Evolutionary conservation across 2,888 invertebrate species (phyloP).

Genomic region (Drosophila testacea): DNA sequence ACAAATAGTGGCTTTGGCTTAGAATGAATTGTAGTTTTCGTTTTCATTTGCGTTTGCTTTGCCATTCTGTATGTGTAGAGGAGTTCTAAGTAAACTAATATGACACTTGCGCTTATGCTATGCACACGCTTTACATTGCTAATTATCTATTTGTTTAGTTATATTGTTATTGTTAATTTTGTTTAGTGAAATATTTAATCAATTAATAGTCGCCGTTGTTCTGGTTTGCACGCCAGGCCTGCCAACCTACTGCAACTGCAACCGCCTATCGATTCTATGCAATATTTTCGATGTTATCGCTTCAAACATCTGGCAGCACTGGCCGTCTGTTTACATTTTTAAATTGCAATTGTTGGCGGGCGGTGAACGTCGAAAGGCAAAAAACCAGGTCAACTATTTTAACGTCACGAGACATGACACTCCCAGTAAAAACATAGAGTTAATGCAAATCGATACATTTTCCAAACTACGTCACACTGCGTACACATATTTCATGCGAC

Average conservation of each 20-base stretch:
- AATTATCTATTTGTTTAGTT: slow-evolving; percentile 5
- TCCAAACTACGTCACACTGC: not conserved
- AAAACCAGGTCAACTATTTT: not conserved
- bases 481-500: not conserved
- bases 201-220: slow-evolving; percentile 63
- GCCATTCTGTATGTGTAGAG: slow-evolving; percentile 14
- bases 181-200: slow-evolving; percentile 52
- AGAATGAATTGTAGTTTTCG: slow-evolving; percentile 67
- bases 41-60: slow-evolving; percentile 38
- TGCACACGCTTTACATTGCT: not conserved
- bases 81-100: slow-evolving; percentile 11
- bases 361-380: too few species aligned
- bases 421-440: not conserved
- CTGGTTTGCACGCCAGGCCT: slow-evolving; percentile 37
- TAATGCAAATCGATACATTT: slow-evolving; percentile 4
- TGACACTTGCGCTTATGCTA: slow-evolving; percentile 27
- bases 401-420: slow-evolving; percentile 2
- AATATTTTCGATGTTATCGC: slow-evolving; percentile 29
- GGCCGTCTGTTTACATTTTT: slow-evolving; percentile 27
- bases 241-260: slow-evolving; percentile 34
- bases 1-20: slow-evolving; percentile 46
- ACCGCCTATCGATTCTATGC: slow-evolving; percentile 33
- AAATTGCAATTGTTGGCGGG: slow-evolving; percentile 31
- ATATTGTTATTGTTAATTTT: slow-evolving; percentile 29
- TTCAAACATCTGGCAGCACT: slow-evolving; percentile 38